Evolutionary conservation across 2,797 vertebrate species (phyloP), one percentile per base, ranked within the genome.

Genomic region (Kryptopterus vitreolus): DNA sequence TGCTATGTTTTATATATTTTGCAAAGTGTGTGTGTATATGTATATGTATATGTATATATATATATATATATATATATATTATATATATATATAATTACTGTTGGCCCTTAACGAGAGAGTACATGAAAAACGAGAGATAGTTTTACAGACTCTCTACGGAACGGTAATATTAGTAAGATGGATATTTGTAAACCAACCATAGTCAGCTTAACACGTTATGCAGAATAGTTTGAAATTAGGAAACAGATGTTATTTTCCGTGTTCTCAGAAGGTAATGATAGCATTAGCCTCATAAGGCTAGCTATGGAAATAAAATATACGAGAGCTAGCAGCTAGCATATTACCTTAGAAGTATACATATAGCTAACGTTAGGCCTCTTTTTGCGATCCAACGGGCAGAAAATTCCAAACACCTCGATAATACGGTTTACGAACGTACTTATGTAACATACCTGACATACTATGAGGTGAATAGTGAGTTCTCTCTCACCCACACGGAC

Each of bases 371-470:
- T 1, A 5, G 46, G 6, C 15, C 0, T 18, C 10, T 2, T 26
- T 3, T 48, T 1, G 24, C 38, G 3, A 7, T 1, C n/a, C 13
- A 68, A 31, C 9, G 29, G 7, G 11, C 16, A 31, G 9, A 71
- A 53, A 33, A 53, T 18, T 71, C 33, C 33, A 9, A 24, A 10
- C 9, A 12, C 33, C 29, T 29, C 57, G 26, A 5, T 18, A 6
- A 43, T 13, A 24, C 16, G 1, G 8, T 65, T 24, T 11, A 48
- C 16, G 16, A 29, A 16, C 16, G 8, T 26, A 9, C 15, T 24
- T n/a, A 11, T 74, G 22, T 15, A 15, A 69, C 24, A 80, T 35
- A 89, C 88, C 87, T 86, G 84, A 70, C 87, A 88, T 86, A 70
- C 77, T 86, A 74, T n/a, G 73, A 61, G 73, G 62, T 81, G 78